Evolutionary conservation across 2,113 vertebrate genomes (phyloP).

Genomic region (Peromyscus maniculatus): DNA sequence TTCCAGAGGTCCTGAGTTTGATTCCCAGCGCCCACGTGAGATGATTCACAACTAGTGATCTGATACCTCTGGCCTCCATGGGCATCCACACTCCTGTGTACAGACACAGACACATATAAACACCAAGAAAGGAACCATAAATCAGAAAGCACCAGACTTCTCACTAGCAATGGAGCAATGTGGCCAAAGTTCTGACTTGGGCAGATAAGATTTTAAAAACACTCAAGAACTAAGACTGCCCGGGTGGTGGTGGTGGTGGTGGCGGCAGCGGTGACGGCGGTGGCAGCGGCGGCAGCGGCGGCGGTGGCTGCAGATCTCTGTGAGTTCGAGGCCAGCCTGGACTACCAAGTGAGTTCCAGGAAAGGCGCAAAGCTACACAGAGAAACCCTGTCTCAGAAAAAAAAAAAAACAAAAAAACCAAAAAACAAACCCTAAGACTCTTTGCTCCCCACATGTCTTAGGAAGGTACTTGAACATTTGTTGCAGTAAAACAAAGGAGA

Average conservation of each 20-base stretch:
- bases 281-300: too few relatives aligned
- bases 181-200: background rate
- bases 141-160: background rate
- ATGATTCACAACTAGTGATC: background rate
- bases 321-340: too few relatives aligned
- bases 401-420: too few relatives aligned
- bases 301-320: too few relatives aligned
- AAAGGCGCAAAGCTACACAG: too few relatives aligned
- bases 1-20: background rate
- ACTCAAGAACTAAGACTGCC: background rate
- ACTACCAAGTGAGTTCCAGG: too few relatives aligned
- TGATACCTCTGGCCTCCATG: background rate
- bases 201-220: background rate
- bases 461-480: background rate
- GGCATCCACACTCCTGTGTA: background rate
- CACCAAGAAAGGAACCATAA: background rate
- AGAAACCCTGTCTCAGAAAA: too few relatives aligned
- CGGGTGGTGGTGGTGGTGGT: too few relatives aligned
- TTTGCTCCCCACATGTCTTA: background rate
- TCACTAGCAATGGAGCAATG: background rate
- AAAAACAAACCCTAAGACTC: background rate
- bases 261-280: too few relatives aligned
- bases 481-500: background rate
- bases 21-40: background rate
- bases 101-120: background rate